Evolutionary conservation across 1,140 invertebrate species (phyloP), one percentile per base, ranked within the genome.

Genomic region (Hyphantria cunea): DNA sequence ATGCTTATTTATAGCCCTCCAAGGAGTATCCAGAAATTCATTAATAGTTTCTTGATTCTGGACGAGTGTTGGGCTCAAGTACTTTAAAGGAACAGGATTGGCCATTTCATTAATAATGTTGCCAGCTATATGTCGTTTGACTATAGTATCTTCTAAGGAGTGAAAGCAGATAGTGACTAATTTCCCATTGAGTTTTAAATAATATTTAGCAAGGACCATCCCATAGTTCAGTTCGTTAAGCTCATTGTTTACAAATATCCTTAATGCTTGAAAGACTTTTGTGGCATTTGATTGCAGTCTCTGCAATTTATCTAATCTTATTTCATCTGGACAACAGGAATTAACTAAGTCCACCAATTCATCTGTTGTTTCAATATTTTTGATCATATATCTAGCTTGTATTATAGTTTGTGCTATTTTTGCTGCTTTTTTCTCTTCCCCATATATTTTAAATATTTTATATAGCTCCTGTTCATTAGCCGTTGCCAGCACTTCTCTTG

Each of bases 171-270:
- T 93, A 0, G 95, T 95, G 0, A 97, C 93, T 65, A 98, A 78
- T 65, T 94, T 91, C 0, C 97, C 98, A 32, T 94, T 93, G 0
- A 93, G 79, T 90, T 96, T 96, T 14, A 99, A 91, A 80, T 95
- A 96, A 66, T 93, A 92, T 49, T 95, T 92, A 0, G 97, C 96
- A 68, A 98, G 75, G 34, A 96, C 79, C 77, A 99, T 94, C 0
- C 93, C 98, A 89, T 97, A 96, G 91, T 98, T 97, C 4, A 99
- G 93, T 92, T 99, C 98, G 89, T 99, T 99, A 0, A 99, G 87
- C 92, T 99, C 98, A 89, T 99, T 97, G 84, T 99, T 99, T 0
- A 99, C 96, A 91, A 99, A 98, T 68, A 99, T 99, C 72, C 98
- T 92, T 56, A 99, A 83, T 0, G 98, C 98, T 92, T 98, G 97